Conservation (phyloP, 2,113 vertebrate species). For the Leptocoma aspasia region DNA sequence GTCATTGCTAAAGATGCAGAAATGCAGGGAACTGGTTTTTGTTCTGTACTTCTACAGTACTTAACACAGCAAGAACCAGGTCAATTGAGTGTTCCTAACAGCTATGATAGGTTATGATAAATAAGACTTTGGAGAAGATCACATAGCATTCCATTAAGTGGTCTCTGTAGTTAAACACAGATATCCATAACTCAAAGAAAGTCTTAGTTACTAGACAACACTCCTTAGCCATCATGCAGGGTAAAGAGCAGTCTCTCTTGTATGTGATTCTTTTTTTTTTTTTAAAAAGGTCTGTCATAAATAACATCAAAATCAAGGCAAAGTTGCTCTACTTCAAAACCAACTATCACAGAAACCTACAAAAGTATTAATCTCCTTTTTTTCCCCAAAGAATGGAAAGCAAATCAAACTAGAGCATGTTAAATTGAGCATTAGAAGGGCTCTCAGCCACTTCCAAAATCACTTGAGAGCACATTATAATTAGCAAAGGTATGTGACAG, state of each 20-base stretch:
- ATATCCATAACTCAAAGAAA: not conserved
- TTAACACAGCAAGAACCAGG: not conserved
- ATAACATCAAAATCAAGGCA: not conserved
- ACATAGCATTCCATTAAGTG: not conserved
- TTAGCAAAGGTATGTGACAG: conserved; percentile 66
- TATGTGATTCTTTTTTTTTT: not conserved
- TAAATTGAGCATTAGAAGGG: conserved; percentile 30
- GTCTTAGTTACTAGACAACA: not conserved
- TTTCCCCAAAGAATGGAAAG: not conserved
- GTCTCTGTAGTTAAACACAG: not conserved
- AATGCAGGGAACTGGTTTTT: not conserved
- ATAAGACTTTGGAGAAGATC: not conserved
- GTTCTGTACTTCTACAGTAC: not conserved
- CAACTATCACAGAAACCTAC: not conserved
- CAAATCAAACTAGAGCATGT: conserved; percentile 10
- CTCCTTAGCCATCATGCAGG: not conserved
- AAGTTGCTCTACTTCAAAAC: not conserved
- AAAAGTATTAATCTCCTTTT: not conserved
- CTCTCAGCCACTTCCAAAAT: conserved; percentile 58
- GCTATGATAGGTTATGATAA: not conserved
- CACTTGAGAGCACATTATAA: conserved; percentile 62
- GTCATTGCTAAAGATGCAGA: not conserved
- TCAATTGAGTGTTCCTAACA: not conserved
- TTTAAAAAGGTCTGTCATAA: not conserved
- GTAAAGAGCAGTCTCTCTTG: not conserved